phyloP scores from a whole-genome alignment of 2,113 vertebrate genomes.

The Myanophis thanlyinensis region DNA sequence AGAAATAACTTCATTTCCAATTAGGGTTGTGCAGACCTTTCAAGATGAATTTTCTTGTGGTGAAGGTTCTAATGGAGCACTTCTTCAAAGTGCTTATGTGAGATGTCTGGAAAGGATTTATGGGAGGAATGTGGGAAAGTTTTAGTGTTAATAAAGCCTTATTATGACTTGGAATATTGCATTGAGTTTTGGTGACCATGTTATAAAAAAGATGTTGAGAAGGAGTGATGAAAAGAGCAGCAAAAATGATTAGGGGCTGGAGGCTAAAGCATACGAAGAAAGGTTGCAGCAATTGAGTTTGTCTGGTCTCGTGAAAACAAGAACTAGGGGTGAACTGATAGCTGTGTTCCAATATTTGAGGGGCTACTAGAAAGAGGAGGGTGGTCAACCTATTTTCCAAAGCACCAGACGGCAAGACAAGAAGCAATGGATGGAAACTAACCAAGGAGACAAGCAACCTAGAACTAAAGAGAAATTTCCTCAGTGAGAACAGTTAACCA shows the following conservation, averaged over 20 bases:
- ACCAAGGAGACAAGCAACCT: too few relatives aligned
- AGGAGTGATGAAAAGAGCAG: background rate
- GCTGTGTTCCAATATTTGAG: background rate
- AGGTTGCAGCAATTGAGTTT: background rate
- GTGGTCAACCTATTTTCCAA: too few relatives aligned
- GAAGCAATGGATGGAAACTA: too few relatives aligned
- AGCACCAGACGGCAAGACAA: too few relatives aligned
- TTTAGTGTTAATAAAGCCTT: background rate
- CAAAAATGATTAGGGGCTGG: background rate
- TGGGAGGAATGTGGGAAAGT: background rate
- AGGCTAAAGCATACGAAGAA: background rate
- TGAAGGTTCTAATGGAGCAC: background rate
- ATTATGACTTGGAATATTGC: background rate
- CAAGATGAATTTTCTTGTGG: background rate
- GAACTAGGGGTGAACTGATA: background rate
- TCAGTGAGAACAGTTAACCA: too few relatives aligned
- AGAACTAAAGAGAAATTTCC: too few relatives aligned
- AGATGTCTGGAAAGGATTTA: background rate
- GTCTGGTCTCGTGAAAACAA: background rate
- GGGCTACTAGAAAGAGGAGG: too few relatives aligned
- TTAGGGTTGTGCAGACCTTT: background rate
- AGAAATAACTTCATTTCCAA: background rate
- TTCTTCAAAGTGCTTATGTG: background rate
- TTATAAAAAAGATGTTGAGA: background rate
- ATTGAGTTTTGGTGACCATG: background rate